Evolutionary conservation across 1,140 invertebrate genomes (phyloP).

Genomic region (Drosophila malerkotliana): DNA sequence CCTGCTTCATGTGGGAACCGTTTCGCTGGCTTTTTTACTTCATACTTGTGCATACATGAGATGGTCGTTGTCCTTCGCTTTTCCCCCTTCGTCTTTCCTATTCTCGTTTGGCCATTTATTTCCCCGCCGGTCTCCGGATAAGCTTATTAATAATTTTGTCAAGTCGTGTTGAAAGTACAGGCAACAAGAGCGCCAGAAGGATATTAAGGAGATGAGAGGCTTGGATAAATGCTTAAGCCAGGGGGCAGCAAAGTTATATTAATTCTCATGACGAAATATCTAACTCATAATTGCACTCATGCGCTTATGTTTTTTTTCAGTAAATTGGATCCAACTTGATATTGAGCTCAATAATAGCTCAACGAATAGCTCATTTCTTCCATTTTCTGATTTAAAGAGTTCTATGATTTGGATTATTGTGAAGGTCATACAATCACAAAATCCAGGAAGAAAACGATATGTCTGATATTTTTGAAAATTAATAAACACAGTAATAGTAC

Average conservation of each 20-base stretch:
- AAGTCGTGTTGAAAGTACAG: constrained; percentile 46
- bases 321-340: too few species aligned
- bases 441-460: too few species aligned
- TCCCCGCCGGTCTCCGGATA: constrained; percentile 45
- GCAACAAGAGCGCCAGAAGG: constrained; percentile 13
- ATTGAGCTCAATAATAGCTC: too few species aligned
- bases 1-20: constrained; percentile 52
- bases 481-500: too few species aligned
- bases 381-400: too few species aligned
- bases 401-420: too few species aligned
- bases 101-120: constrained; percentile 57
- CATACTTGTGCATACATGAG: constrained; percentile 72
- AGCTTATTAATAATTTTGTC: constrained; percentile 77
- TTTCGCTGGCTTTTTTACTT: constrained; percentile 64
- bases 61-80: constrained; percentile 40
- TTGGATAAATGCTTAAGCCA: constrained; percentile 11
- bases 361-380: too few species aligned
- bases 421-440: too few species aligned
- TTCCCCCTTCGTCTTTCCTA: constrained; percentile 11
- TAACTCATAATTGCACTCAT: background rate
- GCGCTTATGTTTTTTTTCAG: background rate
- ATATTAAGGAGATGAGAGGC: constrained; percentile 15
- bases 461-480: too few species aligned
- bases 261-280: constrained; percentile 2
- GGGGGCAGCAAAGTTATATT: constrained; percentile 11